Evolutionary conservation across 2,113 vertebrate genomes (phyloP), one percentile per base, ranked within the genome.

Genomic region (Pogonocichla stellata): DNA sequence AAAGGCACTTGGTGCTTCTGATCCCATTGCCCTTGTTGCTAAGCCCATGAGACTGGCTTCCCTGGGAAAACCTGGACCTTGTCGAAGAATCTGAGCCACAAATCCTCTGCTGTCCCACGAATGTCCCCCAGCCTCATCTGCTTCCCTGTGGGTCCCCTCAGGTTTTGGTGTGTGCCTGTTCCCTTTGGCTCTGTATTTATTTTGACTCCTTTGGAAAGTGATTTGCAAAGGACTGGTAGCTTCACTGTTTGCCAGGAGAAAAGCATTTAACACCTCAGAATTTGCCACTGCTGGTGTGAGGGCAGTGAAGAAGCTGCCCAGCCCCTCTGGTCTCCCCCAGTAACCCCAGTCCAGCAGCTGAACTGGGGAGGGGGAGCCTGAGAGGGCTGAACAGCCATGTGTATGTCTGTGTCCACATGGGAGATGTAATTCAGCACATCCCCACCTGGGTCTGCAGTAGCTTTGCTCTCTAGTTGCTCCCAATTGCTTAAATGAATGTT

Each of bases 401-500:
- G 18, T 62, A 2, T 43, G 12, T 48, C 33, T 77, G 38, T 58
- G 60, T 66, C 78, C 9, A 5, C 50, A 1, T 48, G 18, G 40
- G 23, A 31, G n/a, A 4, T 15, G 33, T 26, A 26, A 66, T 43
- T 85, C 78, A 48, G 8, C 12, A n/a, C 61, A 20, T 85, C 57
- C 80, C 61, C 47, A 38, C 56, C 56, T 34, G 19, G n/a, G 0
- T 43, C 56, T 71, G 1, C 48, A 17, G 48, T 16, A 20, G 34
- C 20, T 67, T 80, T 56, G 40, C 53, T 88, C 58, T 70, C 70
- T 45, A 4, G 10, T 43, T 79, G 47, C 51, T 88, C 48, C 43
- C 14, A 29, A 0, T 38, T 79, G 3, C 0, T 60, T 64, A 51
- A 86, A 51, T 69, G 34, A 81, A 9, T 9, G 9, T 62, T 0